These are phyloP conservation scores for Anas platyrhynchos DNA, from an alignment of 2,113 vertebrate genomes.

Conservation along the genomic window DNA sequence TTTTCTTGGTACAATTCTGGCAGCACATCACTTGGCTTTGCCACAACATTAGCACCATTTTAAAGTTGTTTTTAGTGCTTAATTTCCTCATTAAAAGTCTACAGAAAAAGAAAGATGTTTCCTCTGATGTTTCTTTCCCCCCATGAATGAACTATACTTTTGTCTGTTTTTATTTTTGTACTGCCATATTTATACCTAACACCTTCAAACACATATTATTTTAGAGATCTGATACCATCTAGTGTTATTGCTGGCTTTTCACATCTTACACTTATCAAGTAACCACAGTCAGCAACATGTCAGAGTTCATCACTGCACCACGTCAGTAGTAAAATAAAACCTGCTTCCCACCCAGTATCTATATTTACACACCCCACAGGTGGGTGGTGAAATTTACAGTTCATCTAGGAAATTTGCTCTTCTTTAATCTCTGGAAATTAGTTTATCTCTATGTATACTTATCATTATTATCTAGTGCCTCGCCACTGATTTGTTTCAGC, in stretches of 20 bases:
- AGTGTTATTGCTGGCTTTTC: conserved; percentile 61
- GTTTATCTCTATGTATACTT: not conserved
- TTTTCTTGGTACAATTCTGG: conserved; percentile 17
- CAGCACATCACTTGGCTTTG: conserved; percentile 21
- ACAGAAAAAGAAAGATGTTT: conserved; percentile 62
- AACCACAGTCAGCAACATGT: conserved; percentile 66
- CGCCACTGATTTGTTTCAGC: conserved; percentile 45
- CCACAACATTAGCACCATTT: conserved; percentile 10
- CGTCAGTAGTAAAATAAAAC: conserved; percentile 57
- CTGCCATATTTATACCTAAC: conserved; percentile 5
- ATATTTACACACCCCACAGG: conserved; percentile 61
- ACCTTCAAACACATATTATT: conserved; percentile 55
- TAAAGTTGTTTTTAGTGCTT: conserved; percentile 19
- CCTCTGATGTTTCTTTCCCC: conserved; percentile 42
- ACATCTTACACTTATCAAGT: conserved; percentile 69
- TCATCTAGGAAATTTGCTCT: conserved; percentile 53
- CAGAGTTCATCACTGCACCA: conserved; percentile 59
- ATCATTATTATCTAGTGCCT: not conserved
- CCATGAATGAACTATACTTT: conserved; percentile 29
- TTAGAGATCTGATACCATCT: conserved; percentile 54
- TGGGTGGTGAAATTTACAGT: conserved; percentile 60
- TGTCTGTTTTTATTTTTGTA: conserved; percentile 44
- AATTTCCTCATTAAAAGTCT: conserved; percentile 36
- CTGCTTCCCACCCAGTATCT: conserved; percentile 39
- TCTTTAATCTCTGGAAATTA: conserved; percentile 52